Evolutionary conservation across 2,888 invertebrate genomes (phyloP).

Genomic region (Synanthedon formicaeformis): DNA sequence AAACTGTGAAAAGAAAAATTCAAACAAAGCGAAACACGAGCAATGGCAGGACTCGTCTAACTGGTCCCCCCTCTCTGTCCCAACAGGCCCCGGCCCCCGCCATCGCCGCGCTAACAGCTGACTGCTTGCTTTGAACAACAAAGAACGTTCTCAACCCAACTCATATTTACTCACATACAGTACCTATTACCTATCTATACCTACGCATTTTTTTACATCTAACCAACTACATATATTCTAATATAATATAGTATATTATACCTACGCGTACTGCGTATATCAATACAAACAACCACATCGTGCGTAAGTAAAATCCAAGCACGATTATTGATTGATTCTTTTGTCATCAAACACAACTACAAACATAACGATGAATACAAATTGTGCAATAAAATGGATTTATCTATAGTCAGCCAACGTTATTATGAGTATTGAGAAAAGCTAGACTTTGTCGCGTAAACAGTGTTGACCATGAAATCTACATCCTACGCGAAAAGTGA

Average conservation of each 20-base stretch:
- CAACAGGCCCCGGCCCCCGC: slow-evolving; percentile 8
- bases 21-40: neutral
- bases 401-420: neutral
- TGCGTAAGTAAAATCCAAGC: neutral
- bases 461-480: slow-evolving; percentile 37
- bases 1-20: neutral
- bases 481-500: slow-evolving; percentile 21
- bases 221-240: neutral
- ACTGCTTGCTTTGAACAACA: slow-evolving; percentile 48
- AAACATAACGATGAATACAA: neutral
- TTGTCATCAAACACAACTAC: neutral
- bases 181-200: slow-evolving; percentile 1
- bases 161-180: slow-evolving; percentile 1
- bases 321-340: neutral
- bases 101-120: slow-evolving; percentile 41
- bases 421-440: too few species aligned
- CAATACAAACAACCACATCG: neutral
- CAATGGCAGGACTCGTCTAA: slow-evolving; percentile 17
- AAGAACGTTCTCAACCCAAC: slow-evolving; percentile 31
- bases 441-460: slow-evolving; percentile 16
- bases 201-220: neutral
- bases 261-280: too few species aligned
- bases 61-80: slow-evolving; percentile 29
- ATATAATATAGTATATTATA: neutral
- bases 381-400: neutral